A percentile compares a stretch with the other conserved stretches of the same genome.
Conservation (phyloP, 1,140 invertebrate species). For the Acromyrmex heyeri region DNA sequence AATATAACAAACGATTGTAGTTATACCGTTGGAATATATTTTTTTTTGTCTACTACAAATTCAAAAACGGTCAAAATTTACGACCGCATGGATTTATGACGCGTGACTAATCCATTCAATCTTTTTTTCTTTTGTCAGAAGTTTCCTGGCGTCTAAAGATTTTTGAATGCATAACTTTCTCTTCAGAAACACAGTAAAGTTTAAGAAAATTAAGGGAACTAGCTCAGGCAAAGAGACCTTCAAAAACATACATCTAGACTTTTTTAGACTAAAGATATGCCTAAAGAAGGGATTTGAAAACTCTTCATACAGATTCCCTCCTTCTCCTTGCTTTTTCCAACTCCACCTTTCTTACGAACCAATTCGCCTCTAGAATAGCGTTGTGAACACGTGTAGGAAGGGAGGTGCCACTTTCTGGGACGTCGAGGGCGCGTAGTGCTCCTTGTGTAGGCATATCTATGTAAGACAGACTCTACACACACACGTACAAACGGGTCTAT, state of each 20-base stretch:
- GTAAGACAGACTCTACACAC: slow-evolving; percentile 10
- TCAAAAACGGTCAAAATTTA: too few relatives aligned
- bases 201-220: not conserved
- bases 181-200: not conserved
- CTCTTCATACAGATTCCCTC: slow-evolving; percentile 22
- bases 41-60: not conserved
- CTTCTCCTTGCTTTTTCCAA: not conserved
- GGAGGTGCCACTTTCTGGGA: slow-evolving; percentile 10
- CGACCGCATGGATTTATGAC: too few relatives aligned
- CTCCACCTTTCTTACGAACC: not conserved
- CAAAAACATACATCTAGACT: slow-evolving; percentile 27
- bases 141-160: not conserved
- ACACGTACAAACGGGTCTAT: slow-evolving; percentile 17
- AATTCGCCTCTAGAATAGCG: slow-evolving; percentile 62
- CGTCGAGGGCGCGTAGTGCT: not conserved
- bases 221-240: not conserved
- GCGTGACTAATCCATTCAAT: too few relatives aligned
- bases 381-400: slow-evolving; percentile 68
- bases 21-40: not conserved
- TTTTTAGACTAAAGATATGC: slow-evolving; percentile 3
- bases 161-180: not conserved
- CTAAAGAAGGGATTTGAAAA: slow-evolving; percentile 59
- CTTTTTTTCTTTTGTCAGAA: not conserved
- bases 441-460: not conserved
- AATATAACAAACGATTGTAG: not conserved